Percentiles rank a stretch among this genome's conserved stretches.
These are phyloP conservation scores for Periophthalmus magnuspinnatus DNA, from an alignment of 2,797 vertebrate species.

Conservation along the genomic window DNA sequence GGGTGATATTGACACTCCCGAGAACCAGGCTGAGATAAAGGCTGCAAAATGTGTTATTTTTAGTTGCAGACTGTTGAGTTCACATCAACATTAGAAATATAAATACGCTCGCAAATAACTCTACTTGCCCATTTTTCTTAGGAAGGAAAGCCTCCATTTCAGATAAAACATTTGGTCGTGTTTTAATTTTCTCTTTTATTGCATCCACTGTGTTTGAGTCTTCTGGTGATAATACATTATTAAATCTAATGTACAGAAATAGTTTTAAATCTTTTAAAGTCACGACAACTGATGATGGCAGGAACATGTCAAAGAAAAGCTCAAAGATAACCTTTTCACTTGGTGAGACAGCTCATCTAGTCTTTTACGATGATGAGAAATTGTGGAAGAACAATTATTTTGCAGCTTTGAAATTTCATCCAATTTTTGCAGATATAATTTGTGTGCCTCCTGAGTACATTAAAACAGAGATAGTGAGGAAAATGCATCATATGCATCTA, in stretches of 20 bases:
- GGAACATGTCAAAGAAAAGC: too few species aligned
- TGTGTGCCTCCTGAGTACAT: slow-evolving; percentile 85
- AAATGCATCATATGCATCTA: too few species aligned
- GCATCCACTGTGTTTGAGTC: slow-evolving; percentile 65
- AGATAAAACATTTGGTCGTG: slow-evolving; percentile 80
- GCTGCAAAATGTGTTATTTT: slow-evolving; percentile 64
- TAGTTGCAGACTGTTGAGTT: neutral
- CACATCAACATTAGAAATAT: neutral
- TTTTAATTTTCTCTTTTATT: slow-evolving; percentile 84
- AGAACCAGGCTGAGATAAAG: slow-evolving; percentile 93
- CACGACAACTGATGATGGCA: neutral
- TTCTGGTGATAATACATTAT: slow-evolving; percentile 59
- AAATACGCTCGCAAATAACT: neutral
- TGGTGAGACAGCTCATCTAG: slow-evolving; percentile 80
- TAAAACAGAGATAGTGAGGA: neutral
- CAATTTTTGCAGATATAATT: slow-evolving; percentile 86
- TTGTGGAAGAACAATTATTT: slow-evolving; percentile 79
- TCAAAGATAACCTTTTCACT: slow-evolving; percentile 76
- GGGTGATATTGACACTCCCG: slow-evolving; percentile 92
- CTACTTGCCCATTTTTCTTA: slow-evolving; percentile 89
- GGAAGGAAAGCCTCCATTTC: slow-evolving; percentile 97
- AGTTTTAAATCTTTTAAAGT: neutral
- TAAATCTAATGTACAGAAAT: slow-evolving; percentile 73
- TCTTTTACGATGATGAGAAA: slow-evolving; percentile 80
- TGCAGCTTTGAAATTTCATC: slow-evolving; percentile 91